Evolutionary conservation across 1,140 invertebrate genomes (phyloP), one percentile per base, ranked within the genome.

Genomic region (Aphaenogaster rudis): DNA sequence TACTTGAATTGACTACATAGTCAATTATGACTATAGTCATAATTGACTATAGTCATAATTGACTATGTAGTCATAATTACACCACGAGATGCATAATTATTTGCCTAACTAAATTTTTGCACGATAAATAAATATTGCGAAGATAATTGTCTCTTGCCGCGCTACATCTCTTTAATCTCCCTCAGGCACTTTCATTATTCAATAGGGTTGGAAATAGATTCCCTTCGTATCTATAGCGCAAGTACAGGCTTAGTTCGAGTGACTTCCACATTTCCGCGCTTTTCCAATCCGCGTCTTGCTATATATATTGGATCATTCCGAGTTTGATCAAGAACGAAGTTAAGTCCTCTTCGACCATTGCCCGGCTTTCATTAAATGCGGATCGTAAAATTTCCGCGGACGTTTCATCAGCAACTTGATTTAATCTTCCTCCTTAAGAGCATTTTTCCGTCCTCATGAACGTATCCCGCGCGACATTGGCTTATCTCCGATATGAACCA

Each of bases 401-500:
- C 13, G 52, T 88, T 85, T 39, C 48, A 59, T 54, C 67, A 42
- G 48, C 59, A 36, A 17, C 21, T 74, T 48, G 59, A 82, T 89
- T 72, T 64, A 87, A 77, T 82, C 76, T 74, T 66, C 84, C 48
- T 66, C 15, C 17, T 54, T 74, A 42, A 36, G n/a, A 74, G 17
- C 39, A 52, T 66, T 78, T 66, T 86, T 79, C 72, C 74, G 45
- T 85, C 13, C n/a, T 77, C 59, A 17, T 39, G 61, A 42, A 64
- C 9, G 17, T 42, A 52, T 66, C 50, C n/a, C 63, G 28, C 69
- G 54, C 52, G 79, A 15, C 52, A 82, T 61, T 48, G 67, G 42
- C 54, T 61, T 74, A 61, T 82, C 11, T 39, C 13, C 52, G 80
- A 36, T 15, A 50, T 11, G 57, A 78, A 61, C 77, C 74, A 89